A percentile compares a stretch with the other conserved stretches of the same genome.
phyloP scores from a whole-genome alignment of 2,797 vertebrate species.

The Enteromius radiatus region DNA sequence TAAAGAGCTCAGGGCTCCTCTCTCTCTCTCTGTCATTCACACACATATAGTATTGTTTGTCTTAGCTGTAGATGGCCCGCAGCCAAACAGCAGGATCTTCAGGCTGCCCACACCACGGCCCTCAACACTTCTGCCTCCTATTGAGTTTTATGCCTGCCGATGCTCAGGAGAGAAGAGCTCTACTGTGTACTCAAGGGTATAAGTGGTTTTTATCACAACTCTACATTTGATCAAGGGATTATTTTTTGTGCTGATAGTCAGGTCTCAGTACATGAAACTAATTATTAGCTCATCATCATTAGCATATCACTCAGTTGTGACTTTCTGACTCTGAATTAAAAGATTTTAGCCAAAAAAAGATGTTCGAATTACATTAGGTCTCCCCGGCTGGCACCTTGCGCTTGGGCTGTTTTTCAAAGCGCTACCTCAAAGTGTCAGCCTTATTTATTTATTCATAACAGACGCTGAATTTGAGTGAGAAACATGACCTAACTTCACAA shows the following conservation, averaged over 20 bases:
- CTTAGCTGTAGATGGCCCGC: constrained; percentile 23
- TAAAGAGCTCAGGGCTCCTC: background rate
- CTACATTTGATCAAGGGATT: too few relatives aligned
- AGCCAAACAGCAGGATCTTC: constrained; percentile 39
- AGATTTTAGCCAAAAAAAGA: background rate
- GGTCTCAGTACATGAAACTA: background rate
- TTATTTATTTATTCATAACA: constrained; percentile 6
- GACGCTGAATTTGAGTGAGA: constrained; percentile 12
- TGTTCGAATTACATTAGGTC: background rate
- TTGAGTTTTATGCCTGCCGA: constrained; percentile 37
- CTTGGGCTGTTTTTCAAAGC: constrained; percentile 31
- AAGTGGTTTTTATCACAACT: constrained; percentile 18
- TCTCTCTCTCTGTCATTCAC: background rate
- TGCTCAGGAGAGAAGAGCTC: constrained; percentile 34
- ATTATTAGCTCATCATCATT: too few relatives aligned
- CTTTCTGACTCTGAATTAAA: background rate
- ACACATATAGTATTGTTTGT: constrained; percentile 34
- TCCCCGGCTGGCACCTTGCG: constrained; percentile 46
- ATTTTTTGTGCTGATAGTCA: background rate
- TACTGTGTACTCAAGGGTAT: constrained; percentile 11
- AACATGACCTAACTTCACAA: constrained; percentile 27
- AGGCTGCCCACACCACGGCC: constrained; percentile 17
- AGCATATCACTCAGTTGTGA: too few relatives aligned
- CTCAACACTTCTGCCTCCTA: constrained; percentile 28
- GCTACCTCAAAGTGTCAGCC: constrained; percentile 10